Conservation (phyloP, 2,113 vertebrate genomes). For the Ciconia stormi region DNA sequence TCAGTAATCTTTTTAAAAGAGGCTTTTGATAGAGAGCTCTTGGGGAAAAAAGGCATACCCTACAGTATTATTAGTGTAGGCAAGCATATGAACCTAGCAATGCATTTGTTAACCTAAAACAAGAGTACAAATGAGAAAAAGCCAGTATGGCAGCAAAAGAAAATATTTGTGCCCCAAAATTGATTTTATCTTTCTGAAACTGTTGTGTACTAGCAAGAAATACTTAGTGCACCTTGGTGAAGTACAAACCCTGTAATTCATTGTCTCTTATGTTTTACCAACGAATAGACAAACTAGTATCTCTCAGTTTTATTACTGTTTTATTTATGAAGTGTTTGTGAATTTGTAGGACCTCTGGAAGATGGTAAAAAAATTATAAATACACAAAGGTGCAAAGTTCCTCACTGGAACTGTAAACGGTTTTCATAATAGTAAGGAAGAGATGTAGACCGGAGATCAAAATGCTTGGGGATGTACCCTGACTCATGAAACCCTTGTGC, state of each 20-base stretch:
- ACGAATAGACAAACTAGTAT: not conserved
- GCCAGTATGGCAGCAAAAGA: not conserved
- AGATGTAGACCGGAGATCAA: not conserved
- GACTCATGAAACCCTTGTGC: not conserved
- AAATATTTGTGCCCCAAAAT: not conserved
- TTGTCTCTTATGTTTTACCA: not conserved
- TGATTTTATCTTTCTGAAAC: not conserved
- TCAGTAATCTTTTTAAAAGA: not conserved
- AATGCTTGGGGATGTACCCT: not conserved
- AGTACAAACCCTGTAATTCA: not conserved
- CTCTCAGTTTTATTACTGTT: not conserved
- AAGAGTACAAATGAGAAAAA: not conserved
- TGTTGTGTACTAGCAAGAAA: not conserved
- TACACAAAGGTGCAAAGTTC: not conserved
- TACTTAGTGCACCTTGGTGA: not conserved
- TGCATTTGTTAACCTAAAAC: not conserved
- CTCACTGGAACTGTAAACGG: not conserved
- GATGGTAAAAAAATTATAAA: not conserved
- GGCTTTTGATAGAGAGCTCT: not conserved
- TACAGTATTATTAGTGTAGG: not conserved
- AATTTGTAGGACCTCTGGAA: not conserved
- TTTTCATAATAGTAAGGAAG: not conserved
- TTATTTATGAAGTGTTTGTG: not conserved
- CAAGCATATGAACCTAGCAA: not conserved
- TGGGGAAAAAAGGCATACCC: not conserved